These are phyloP conservation scores for Channa maculata DNA, from an alignment of 2,113 vertebrate genomes.

Conservation along the genomic window DNA sequence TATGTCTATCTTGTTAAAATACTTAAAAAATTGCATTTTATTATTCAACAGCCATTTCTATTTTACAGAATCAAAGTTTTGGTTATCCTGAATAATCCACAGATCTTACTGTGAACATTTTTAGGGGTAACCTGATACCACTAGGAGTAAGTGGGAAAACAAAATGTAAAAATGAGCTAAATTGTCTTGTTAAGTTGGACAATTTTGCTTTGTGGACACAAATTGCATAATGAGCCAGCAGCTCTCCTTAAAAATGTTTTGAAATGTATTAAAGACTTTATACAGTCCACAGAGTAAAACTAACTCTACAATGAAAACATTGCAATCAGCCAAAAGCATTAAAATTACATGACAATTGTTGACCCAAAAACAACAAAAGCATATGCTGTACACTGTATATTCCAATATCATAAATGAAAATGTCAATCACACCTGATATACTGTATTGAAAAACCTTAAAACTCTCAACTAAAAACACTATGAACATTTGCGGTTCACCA, in stretches of 20 bases:
- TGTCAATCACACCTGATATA: conserved; percentile 46
- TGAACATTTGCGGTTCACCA: conserved; percentile 56
- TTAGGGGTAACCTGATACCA: background rate
- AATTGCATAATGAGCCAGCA: conserved; percentile 66
- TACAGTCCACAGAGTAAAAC: conserved; percentile 48
- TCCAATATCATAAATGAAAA: conserved; percentile 49
- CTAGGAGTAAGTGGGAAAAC: background rate
- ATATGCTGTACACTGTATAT: conserved; percentile 61
- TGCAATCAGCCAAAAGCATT: conserved; percentile 60
- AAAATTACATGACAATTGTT: conserved; percentile 54
- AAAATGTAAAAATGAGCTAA: background rate
- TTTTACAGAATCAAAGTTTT: background rate
- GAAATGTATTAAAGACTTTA: conserved; percentile 38
- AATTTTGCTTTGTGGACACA: conserved; percentile 40
- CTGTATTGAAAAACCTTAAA: conserved; percentile 43
- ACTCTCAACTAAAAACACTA: conserved; percentile 53
- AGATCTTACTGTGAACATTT: background rate
- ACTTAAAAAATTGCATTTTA: background rate
- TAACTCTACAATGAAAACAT: conserved; percentile 49
- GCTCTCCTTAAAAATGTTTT: conserved; percentile 55
- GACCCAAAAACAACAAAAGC: conserved; percentile 49
- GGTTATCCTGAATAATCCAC: conserved; percentile 10
- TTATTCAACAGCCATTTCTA: background rate
- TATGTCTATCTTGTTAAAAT: background rate
- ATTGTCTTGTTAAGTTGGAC: conserved; percentile 37